Evolutionary conservation across 2,113 vertebrate genomes (phyloP).

Genomic region (Chiloscyllium plagiosum): DNA sequence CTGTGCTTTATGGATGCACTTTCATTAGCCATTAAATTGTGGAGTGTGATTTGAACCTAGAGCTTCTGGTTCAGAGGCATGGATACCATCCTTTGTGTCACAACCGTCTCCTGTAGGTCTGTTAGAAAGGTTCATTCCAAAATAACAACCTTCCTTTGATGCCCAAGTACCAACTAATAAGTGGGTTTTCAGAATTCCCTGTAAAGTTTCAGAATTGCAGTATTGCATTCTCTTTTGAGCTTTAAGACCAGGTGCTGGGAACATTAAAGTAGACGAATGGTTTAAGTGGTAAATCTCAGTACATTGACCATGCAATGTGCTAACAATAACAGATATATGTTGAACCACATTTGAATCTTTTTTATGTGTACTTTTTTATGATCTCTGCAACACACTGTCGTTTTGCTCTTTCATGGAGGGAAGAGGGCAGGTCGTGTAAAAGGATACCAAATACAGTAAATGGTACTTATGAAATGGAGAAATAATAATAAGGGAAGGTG

Average conservation of each 20-base stretch:
- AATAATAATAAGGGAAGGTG: neutral
- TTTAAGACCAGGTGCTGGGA: neutral
- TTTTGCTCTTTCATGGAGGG: neutral
- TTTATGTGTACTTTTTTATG: neutral
- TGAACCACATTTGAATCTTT: neutral
- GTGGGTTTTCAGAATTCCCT: neutral
- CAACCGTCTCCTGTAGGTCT: neutral
- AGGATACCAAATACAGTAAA: neutral
- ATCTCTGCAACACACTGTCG: neutral
- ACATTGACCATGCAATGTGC: neutral
- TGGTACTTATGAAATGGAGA: neutral
- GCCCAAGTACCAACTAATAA: neutral
- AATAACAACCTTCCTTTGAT: neutral
- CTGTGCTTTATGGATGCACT: too few species aligned
- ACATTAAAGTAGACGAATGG: neutral
- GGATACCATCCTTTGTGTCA: too few species aligned
- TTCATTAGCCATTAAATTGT: neutral
- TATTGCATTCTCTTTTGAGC: neutral
- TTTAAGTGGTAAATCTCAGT: neutral
- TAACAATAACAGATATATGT: neutral
- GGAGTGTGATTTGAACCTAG: neutral
- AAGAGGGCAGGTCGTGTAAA: neutral
- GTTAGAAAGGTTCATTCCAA: neutral
- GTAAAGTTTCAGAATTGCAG: neutral
- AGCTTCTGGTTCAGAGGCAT: neutral